Percentiles rank a stretch among this genome's conserved stretches.
These are phyloP conservation scores for Hirtodrosophila alboralis DNA, from an alignment of 2,888 invertebrate species.

Conservation along the genomic window DNA sequence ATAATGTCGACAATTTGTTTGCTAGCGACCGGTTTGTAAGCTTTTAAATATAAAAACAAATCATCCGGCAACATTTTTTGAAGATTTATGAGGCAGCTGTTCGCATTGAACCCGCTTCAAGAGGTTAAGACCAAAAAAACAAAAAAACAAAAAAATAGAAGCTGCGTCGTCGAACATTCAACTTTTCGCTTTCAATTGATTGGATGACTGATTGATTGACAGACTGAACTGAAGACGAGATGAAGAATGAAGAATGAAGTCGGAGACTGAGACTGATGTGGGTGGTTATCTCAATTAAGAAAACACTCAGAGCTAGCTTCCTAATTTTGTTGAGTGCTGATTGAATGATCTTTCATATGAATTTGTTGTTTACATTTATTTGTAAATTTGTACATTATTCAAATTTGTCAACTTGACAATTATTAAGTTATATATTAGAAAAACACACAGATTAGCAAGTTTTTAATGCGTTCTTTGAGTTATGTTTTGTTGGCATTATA, in stretches of 20 bases:
- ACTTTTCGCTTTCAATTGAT: slow-evolving; percentile 73
- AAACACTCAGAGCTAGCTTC: slow-evolving; percentile 40
- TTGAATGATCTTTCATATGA: slow-evolving; percentile 36
- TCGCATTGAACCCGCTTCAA: slow-evolving; percentile 68
- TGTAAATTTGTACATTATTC: slow-evolving; percentile 25
- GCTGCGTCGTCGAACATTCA: slow-evolving; percentile 43
- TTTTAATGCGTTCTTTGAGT: slow-evolving; percentile 8
- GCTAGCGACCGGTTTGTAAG: slow-evolving; percentile 48
- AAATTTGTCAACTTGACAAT: slow-evolving; percentile 4
- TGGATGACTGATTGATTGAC: slow-evolving; percentile 48
- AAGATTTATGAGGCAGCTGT: slow-evolving; percentile 70
- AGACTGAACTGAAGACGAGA: slow-evolving; percentile 13
- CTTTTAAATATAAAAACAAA: slow-evolving; percentile 24
- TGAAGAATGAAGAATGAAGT: slow-evolving; percentile 39
- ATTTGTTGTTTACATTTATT: slow-evolving; percentile 37
- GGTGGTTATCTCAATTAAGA: slow-evolving; percentile 66
- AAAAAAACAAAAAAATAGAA: too few relatives aligned
- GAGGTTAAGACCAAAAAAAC: slow-evolving; percentile 65
- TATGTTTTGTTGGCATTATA: slow-evolving; percentile 9
- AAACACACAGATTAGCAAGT: slow-evolving; percentile 1
- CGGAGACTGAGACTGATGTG: too few relatives aligned
- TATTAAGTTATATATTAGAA: slow-evolving; percentile 21
- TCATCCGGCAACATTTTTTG: slow-evolving; percentile 39
- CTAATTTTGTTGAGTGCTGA: slow-evolving; percentile 48
- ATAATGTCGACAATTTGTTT: slow-evolving; percentile 67